Base-by-base conservation (phyloP, 2,888 invertebrate species). In the Spilosoma lubricipeda region DNA sequence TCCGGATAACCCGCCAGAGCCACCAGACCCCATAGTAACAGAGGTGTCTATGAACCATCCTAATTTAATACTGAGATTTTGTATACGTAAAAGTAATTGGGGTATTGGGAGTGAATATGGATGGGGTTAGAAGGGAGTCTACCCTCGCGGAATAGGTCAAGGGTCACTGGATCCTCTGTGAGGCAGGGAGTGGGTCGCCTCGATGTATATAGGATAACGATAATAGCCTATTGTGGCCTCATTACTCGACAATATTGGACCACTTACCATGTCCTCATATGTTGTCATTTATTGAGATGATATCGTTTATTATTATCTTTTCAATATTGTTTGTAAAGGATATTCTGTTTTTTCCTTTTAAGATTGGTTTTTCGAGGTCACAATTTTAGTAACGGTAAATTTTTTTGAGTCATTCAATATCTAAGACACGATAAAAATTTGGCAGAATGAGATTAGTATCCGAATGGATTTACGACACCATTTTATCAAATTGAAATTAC, bases 131-230 rank as follows among this genome's bases (percentile, higher is more conserved):
- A 73, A 80, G 80, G 86, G 85, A 74, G 81, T 73, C 82, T 82
- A 80, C 86, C 86, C 87, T 82, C 83, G 79, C 83, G 76, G 86
- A 90, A 86, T 88, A 85, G 92, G 92, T 92, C 92, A 92, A 92
- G 91, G 91, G 91, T 91, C 91, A 89, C 83, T 86, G 89, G 85
- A 87, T 88, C 86, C 85, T 86, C 85, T 79, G 82, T 79, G 77
- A 83, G 82, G 79, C 82, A 81, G 82, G 80, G 81, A 78, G 73
- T 67, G 72, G 69, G 76, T 73, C 82, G 85, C 86, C 86, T 86
- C 85, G 86, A 88, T 89, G 86, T 87, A 85, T 87, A 90, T 86
- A 89, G 87, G 86, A 91, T 90, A 90, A 91, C 89, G 90, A 92
- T 92, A 90, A 92, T 90, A 83, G 89, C 80, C 88, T 83, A 89